A percentile compares a stretch with the other conserved stretches of the same genome.
Conservation (phyloP, 2,113 vertebrate species). For the Myrmecophaga tridactyla region DNA sequence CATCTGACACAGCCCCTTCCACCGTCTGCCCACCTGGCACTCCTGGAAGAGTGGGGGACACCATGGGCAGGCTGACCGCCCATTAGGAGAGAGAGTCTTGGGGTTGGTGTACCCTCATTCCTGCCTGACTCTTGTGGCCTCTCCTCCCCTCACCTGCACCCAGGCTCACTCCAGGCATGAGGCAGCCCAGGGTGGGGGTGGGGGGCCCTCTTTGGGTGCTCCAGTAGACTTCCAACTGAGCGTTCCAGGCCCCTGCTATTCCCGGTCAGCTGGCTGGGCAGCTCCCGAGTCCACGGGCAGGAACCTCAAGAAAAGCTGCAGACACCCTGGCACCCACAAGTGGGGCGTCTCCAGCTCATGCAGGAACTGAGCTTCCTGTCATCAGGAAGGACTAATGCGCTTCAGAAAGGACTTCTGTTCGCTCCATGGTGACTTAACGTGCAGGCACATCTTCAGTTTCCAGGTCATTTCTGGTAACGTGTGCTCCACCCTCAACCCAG, state of each 20-base stretch:
- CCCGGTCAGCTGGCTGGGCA: too few species aligned
- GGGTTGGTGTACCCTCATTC: neutral
- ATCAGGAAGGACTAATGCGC: accelerated
- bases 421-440: accelerated
- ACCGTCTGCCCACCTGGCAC: too few species aligned
- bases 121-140: neutral
- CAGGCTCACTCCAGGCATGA: too few species aligned
- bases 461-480: accelerated
- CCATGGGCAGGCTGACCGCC: neutral
- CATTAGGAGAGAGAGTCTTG: too few species aligned
- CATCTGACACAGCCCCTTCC: neutral
- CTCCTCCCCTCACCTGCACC: too few species aligned
- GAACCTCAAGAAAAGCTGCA: too few species aligned
- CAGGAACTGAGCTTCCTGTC: accelerated
- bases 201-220: neutral
- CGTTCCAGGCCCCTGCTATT: too few species aligned
- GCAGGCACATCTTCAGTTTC: accelerated
- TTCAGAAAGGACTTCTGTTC: neutral
- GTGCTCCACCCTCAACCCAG: accelerated
- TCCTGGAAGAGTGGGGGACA: neutral
- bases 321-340: too few species aligned
- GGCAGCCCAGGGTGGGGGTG: neutral
- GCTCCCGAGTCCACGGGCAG: too few species aligned
- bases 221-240: too few species aligned
- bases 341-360: accelerated